Conservation (phyloP, 2,797 vertebrate species). For the Danio choprae region DNA sequence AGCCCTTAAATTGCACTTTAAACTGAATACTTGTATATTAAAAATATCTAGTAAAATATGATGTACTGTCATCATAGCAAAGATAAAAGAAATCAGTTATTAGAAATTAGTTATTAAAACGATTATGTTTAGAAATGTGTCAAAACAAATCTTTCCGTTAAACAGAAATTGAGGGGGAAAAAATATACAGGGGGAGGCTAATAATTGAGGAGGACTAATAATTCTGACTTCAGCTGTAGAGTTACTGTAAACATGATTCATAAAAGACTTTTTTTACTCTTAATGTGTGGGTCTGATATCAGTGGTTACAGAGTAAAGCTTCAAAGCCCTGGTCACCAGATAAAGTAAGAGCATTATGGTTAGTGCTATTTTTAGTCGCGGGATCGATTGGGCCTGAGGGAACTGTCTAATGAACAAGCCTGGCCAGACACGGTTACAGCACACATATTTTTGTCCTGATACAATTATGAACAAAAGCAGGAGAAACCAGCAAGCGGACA, state of each 20-base stretch:
- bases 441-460: constrained; percentile 1
- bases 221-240: too few relatives aligned
- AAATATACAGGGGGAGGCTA: too few relatives aligned
- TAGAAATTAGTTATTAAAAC: too few relatives aligned
- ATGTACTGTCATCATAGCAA: too few relatives aligned
- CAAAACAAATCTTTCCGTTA: too few relatives aligned
- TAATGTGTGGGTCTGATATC: neutral
- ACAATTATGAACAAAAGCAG: constrained; percentile 37
- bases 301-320: constrained; percentile 64
- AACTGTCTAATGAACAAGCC: constrained; percentile 67
- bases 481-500: constrained; percentile 28
- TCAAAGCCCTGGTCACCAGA: constrained; percentile 57
- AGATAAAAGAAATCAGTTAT: too few relatives aligned
- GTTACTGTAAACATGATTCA: neutral
- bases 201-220: too few relatives aligned
- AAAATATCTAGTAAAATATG: too few relatives aligned
- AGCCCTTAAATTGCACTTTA: too few relatives aligned
- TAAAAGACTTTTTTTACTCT: neutral
- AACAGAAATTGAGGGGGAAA: too few relatives aligned
- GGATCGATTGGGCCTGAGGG: constrained; percentile 75
- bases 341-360: constrained; percentile 69
- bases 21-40: too few relatives aligned
- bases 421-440: constrained; percentile 26
- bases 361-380: constrained; percentile 71
- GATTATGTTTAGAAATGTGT: too few relatives aligned